phyloP scores from a whole-genome alignment of 2,113 vertebrate species.

The Tonatia bakeri region DNA sequence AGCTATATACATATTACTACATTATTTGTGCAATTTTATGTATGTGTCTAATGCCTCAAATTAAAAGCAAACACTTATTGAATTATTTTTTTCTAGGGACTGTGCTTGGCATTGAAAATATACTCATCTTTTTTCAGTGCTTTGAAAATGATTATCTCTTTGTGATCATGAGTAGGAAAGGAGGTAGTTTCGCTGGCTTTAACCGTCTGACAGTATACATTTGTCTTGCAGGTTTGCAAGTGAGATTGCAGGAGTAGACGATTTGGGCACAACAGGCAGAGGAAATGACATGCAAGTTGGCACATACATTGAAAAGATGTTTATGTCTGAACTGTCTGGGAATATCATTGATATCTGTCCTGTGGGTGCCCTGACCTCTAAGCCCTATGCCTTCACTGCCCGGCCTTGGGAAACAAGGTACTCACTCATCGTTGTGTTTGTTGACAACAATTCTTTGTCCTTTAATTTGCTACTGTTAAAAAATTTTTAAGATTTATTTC shows the following conservation, averaged over 20 bases:
- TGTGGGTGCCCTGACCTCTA: slow-evolving; percentile 97
- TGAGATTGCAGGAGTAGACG: slow-evolving; percentile 97
- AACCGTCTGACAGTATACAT: slow-evolving; percentile 8
- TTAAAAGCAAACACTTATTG: not conserved
- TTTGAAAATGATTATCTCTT: slow-evolving; percentile 15
- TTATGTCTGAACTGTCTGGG: slow-evolving; percentile 97
- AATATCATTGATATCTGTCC: slow-evolving; percentile 98
- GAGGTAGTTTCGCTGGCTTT: not conserved
- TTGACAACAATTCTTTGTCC: slow-evolving; percentile 13
- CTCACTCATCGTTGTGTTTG: slow-evolving; percentile 23
- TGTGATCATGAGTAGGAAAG: not conserved
- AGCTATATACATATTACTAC: not conserved
- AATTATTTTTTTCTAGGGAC: not conserved
- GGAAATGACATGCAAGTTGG: slow-evolving; percentile 98
- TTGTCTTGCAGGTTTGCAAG: slow-evolving; percentile 90
- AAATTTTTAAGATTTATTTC: not conserved
- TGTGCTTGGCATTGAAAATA: not conserved
- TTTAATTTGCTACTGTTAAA: not conserved
- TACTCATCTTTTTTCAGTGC: not conserved
- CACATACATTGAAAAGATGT: slow-evolving; percentile 98
- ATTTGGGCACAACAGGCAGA: slow-evolving; percentile 96
- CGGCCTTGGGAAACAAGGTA: slow-evolving; percentile 98
- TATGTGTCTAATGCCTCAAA: not conserved
- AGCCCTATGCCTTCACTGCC: slow-evolving; percentile 97
- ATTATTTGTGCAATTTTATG: not conserved